A percentile compares a stretch with the other conserved stretches of the same genome.
Conservation (phyloP, 2,113 vertebrate genomes). For the Rutilus rutilus region DNA sequence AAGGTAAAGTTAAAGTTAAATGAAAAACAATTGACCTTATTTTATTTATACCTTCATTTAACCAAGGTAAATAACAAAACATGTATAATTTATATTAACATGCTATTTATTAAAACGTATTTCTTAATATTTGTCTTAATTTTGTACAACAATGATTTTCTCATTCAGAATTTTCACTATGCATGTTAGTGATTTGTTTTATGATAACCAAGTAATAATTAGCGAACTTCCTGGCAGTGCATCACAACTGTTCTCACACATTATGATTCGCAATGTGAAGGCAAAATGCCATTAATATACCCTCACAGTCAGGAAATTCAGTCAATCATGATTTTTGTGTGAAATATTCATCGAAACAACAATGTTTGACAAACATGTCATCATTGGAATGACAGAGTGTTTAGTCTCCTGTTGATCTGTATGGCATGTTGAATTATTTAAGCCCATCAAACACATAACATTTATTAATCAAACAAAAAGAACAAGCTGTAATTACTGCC, state of each 20-base stretch:
- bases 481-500: neutral
- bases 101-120: neutral
- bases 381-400: neutral
- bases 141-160: too few relatives aligned
- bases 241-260: constrained; percentile 14
- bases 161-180: too few relatives aligned
- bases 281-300: constrained; percentile 2
- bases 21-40: too few relatives aligned
- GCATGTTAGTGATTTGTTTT: neutral
- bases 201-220: neutral
- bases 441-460: neutral
- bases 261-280: constrained; percentile 5
- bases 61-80: neutral
- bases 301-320: neutral
- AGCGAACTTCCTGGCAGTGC: neutral
- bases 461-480: neutral
- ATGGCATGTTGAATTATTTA: neutral
- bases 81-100: neutral
- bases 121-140: too few relatives aligned
- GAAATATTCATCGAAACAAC: constrained; percentile 1
- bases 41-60: neutral
- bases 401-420: neutral
- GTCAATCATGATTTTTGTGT: neutral
- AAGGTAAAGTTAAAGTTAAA: neutral
- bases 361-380: neutral